Evolutionary conservation across 2,797 vertebrate species (phyloP).

Genomic region (Gobionotothen gibberifrons): DNA sequence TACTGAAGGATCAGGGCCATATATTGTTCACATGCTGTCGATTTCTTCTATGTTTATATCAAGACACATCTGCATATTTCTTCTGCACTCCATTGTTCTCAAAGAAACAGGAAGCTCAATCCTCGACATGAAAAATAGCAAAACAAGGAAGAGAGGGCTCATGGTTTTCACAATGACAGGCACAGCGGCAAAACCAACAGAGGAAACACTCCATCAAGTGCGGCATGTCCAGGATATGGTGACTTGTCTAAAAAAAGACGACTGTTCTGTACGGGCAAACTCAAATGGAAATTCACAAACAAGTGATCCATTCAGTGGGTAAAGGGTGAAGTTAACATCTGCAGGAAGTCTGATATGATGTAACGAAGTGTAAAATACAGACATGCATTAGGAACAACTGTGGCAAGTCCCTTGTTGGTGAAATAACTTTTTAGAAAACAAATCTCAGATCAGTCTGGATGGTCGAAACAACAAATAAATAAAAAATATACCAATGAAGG

Average conservation of each 20-base stretch:
- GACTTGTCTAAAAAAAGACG: slow-evolving; percentile 52
- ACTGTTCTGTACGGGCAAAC: neutral
- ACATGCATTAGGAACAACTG: neutral
- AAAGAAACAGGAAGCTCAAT: slow-evolving; percentile 77
- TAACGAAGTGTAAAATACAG: neutral
- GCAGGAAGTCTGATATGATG: slow-evolving; percentile 25
- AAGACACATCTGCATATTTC: slow-evolving; percentile 46
- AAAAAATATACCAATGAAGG: neutral
- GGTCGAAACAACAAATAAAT: neutral
- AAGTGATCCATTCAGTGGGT: slow-evolving; percentile 17
- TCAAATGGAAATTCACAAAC: slow-evolving; percentile 42
- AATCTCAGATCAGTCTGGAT: neutral
- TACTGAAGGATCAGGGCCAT: neutral
- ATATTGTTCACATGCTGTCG: slow-evolving; percentile 7
- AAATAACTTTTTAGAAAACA: slow-evolving; percentile 17
- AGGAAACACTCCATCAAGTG: slow-evolving; percentile 74
- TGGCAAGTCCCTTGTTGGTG: neutral
- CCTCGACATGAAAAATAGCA: slow-evolving; percentile 68
- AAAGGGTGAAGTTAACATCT: slow-evolving; percentile 4
- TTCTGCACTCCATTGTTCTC: slow-evolving; percentile 74
- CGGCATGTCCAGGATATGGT: slow-evolving; percentile 62
- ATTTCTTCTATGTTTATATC: slow-evolving; percentile 52
- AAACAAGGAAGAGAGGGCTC: slow-evolving; percentile 65
- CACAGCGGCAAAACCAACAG: slow-evolving; percentile 52
- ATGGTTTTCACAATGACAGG: slow-evolving; percentile 63